Evolutionary conservation across 2,113 vertebrate species (phyloP).

Genomic region (Odocoileus hemionus): DNA sequence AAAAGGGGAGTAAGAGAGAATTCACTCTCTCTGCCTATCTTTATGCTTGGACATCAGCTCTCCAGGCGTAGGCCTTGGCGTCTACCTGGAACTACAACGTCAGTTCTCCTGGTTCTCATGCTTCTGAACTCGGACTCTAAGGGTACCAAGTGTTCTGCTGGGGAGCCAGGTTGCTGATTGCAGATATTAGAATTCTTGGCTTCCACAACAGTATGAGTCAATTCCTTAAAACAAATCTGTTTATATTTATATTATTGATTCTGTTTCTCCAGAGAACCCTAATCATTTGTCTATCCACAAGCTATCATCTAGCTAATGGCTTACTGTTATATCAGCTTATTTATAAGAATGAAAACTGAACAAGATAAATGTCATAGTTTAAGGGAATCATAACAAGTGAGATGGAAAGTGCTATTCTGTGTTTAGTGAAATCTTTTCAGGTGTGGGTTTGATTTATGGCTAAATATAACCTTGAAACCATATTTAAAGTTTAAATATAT

Average conservation of each 20-base stretch:
- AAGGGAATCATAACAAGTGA: background rate
- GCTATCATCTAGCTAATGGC: background rate
- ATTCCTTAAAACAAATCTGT: background rate
- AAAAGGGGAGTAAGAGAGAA: background rate
- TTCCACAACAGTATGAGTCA: background rate
- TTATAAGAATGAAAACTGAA: background rate
- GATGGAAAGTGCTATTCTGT: background rate
- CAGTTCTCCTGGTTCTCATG: background rate
- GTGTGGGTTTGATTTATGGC: background rate
- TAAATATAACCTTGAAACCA: background rate
- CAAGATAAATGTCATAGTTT: background rate
- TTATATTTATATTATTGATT: background rate
- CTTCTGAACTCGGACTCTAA: background rate
- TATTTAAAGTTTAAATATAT: background rate
- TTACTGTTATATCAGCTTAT: background rate
- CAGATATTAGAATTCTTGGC: background rate
- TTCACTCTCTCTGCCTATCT: background rate
- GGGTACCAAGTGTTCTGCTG: background rate
- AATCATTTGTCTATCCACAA: background rate
- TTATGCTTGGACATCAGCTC: background rate
- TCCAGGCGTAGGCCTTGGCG: background rate
- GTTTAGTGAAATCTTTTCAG: background rate
- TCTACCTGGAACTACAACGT: background rate
- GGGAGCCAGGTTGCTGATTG: background rate
- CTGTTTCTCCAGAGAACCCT: background rate